These are phyloP conservation scores for Bombus consobrinus DNA, from an alignment of 1,140 invertebrate genomes.

Conservation along the genomic window DNA sequence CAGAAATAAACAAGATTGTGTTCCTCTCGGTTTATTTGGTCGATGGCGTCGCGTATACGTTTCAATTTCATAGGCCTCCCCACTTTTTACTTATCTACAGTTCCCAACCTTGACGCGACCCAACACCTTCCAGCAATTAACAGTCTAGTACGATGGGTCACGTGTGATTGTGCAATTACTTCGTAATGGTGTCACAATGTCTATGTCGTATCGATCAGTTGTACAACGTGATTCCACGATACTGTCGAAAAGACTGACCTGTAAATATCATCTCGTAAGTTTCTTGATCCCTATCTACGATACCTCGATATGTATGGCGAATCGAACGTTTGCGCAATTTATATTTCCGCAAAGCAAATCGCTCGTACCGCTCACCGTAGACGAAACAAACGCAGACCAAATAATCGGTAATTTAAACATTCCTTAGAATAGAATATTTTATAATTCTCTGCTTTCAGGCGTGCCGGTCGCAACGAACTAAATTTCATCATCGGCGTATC, in stretches of 20 bases:
- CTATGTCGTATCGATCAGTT: background rate
- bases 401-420: background rate
- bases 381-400: background rate
- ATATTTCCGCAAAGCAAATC: background rate
- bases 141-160: constrained; percentile 7
- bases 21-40: background rate
- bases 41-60: background rate
- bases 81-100: constrained; percentile 3
- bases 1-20: background rate
- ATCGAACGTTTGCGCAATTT: background rate
- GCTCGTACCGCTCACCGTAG: background rate
- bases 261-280: background rate
- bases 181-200: background rate
- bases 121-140: constrained; percentile 37
- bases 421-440: background rate
- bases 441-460: background rate
- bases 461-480: background rate
- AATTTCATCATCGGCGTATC: too few relatives aligned
- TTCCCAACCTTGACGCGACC: constrained; percentile 26
- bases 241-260: background rate
- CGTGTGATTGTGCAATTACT: constrained; percentile 23
- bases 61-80: background rate
- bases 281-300: background rate
- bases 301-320: background rate
- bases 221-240: background rate